These are phyloP conservation scores for Naja naja DNA, from an alignment of 2,113 vertebrate genomes.

Conservation along the genomic window DNA sequence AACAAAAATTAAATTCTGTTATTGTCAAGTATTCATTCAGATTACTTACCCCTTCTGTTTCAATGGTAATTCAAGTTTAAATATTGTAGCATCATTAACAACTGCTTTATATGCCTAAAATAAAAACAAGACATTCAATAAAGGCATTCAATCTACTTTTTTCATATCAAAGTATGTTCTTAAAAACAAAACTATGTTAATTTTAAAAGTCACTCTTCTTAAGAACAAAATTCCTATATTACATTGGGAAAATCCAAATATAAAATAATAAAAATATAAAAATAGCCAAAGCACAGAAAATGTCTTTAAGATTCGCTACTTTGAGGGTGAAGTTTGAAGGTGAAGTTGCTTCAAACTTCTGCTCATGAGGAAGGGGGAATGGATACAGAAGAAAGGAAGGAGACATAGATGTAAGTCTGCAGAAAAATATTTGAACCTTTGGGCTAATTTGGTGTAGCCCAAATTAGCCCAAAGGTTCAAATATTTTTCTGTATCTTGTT, in stretches of 20 bases:
- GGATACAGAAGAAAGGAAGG: too few relatives aligned
- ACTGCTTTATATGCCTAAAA: conserved; percentile 97
- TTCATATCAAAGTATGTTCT: background rate
- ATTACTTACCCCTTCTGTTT: conserved; percentile 95
- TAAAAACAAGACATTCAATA: conserved; percentile 41
- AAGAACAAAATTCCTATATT: background rate
- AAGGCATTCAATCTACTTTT: conserved; percentile 21
- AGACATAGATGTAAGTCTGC: background rate
- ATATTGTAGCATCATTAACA: conserved; percentile 98
- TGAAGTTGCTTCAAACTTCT: background rate
- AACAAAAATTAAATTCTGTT: background rate
- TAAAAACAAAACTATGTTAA: background rate
- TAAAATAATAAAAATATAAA: too few relatives aligned
- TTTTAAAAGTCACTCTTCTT: background rate
- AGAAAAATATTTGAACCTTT: too few relatives aligned
- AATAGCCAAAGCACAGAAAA: background rate
- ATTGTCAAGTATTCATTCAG: background rate
- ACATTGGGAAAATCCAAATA: too few relatives aligned
- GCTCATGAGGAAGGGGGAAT: background rate
- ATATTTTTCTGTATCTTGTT: background rate
- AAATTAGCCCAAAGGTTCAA: background rate
- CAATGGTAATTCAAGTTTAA: conserved; percentile 97
- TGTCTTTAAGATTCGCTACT: background rate
- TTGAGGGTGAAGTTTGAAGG: background rate
- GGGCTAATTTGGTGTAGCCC: too few relatives aligned